Percentiles rank a stretch among this genome's conserved stretches.
These are phyloP conservation scores for Lateolabrax maculatus DNA, from an alignment of 2,797 vertebrate species.

Conservation along the genomic window DNA sequence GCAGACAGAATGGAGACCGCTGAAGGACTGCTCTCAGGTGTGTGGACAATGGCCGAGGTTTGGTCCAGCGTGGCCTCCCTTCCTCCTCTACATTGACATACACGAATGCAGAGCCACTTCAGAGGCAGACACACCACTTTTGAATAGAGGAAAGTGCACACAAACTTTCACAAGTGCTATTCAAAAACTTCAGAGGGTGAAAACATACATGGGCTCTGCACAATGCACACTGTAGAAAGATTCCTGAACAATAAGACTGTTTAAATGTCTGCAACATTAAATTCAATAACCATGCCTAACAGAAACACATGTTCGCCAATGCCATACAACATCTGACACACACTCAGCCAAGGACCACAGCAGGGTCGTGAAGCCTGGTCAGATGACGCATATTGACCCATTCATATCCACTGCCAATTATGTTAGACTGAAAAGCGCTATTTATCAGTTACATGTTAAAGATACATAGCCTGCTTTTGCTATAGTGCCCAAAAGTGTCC, in stretches of 20 bases:
- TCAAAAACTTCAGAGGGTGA: not conserved
- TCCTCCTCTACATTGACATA: not conserved
- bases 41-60: slow-evolving; percentile 31
- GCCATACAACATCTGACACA: no score
- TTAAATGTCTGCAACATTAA: not conserved
- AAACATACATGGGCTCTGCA: not conserved
- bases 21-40: slow-evolving; percentile 40
- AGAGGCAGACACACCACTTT: not conserved
- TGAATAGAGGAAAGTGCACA: not conserved
- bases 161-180: not conserved
- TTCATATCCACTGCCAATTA: not conserved
- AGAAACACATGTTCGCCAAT: not conserved
- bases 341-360: not conserved
- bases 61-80: not conserved
- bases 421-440: not conserved
- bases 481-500: not conserved
- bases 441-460: not conserved
- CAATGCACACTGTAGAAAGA: not conserved
- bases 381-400: not conserved
- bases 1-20: slow-evolving; percentile 11
- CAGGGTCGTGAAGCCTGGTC: not conserved
- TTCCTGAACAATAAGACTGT: not conserved
- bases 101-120: not conserved
- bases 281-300: not conserved
- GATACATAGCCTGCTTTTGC: not conserved